A percentile compares a stretch with the other conserved stretches of the same genome.
phyloP scores from a whole-genome alignment of 2,797 vertebrate genomes.

The Discoglossus pictus region DNA sequence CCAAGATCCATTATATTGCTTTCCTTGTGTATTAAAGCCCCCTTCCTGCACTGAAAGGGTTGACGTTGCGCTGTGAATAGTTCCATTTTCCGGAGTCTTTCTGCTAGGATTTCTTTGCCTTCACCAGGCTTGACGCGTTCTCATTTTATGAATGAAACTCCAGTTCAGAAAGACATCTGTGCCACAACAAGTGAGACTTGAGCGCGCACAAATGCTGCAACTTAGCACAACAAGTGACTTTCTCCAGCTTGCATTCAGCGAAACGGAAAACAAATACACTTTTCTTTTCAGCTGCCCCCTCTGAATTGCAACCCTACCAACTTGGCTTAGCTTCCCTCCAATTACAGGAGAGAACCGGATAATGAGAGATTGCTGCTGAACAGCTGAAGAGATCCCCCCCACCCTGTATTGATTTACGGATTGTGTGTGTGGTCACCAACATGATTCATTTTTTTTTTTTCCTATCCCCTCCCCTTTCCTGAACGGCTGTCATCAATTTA shows the following conservation, averaged over 20 bases:
- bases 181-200: conserved; percentile 65
- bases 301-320: conserved; percentile 65
- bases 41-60: not conserved
- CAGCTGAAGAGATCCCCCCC: conserved; percentile 44
- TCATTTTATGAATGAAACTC: conserved; percentile 67
- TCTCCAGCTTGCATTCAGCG: conserved; percentile 63
- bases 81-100: conserved; percentile 21
- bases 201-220: conserved; percentile 64
- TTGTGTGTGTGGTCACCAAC: conserved; percentile 16
- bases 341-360: conserved; percentile 62
- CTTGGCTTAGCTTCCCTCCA: conserved; percentile 65
- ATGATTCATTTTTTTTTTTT: conserved; percentile 3
- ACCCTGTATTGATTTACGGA: too few species aligned
- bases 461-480: not conserved
- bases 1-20: too few species aligned
- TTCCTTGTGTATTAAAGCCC: too few species aligned
- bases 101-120: conserved; percentile 36
- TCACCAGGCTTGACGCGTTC: conserved; percentile 55
- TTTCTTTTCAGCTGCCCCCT: conserved; percentile 65
- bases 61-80: conserved; percentile 28
- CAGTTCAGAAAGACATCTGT: conserved; percentile 69
- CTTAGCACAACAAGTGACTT: conserved; percentile 62
- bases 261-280: conserved; percentile 67
- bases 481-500: not conserved
- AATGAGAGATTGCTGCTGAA: conserved; percentile 55